phyloP scores from a whole-genome alignment of 2,888 invertebrate genomes.

The Escarpia spicata region DNA sequence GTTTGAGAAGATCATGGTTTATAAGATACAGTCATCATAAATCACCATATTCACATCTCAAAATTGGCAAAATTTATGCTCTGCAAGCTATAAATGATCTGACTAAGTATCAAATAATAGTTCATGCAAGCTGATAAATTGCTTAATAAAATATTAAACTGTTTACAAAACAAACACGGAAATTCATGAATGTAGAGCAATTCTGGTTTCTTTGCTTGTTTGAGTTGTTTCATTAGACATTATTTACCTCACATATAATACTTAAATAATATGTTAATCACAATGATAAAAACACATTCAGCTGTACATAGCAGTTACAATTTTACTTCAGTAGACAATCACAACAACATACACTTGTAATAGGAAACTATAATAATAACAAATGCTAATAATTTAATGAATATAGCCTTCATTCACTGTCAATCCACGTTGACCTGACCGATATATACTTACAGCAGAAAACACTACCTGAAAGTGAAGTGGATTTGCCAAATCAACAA shows the following conservation, averaged over 20 bases:
- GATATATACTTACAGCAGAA: background rate
- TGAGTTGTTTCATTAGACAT: no score
- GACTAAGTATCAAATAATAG: no score
- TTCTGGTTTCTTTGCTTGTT: no score
- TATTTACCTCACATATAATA: no score
- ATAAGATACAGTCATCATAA: background rate
- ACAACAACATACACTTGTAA: background rate
- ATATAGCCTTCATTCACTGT: background rate
- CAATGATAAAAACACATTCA: no score
- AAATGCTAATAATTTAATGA: background rate
- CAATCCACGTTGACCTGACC: background rate
- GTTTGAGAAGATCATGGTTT: background rate
- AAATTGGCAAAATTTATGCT: background rate
- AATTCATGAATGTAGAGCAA: no score
- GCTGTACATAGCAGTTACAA: no score
- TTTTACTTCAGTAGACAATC: background rate
- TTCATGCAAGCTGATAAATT: no score
- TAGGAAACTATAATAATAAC: background rate
- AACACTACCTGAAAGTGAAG: constrained; percentile 2
- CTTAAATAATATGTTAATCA: no score
- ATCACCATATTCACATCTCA: background rate
- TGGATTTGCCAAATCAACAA: constrained; percentile 6
- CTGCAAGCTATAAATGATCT: no score
- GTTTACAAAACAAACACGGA: no score
- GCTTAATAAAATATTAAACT: no score